Evolutionary conservation across 2,113 vertebrate species (phyloP).

Genomic region (Aspidoscelis tigris): DNA sequence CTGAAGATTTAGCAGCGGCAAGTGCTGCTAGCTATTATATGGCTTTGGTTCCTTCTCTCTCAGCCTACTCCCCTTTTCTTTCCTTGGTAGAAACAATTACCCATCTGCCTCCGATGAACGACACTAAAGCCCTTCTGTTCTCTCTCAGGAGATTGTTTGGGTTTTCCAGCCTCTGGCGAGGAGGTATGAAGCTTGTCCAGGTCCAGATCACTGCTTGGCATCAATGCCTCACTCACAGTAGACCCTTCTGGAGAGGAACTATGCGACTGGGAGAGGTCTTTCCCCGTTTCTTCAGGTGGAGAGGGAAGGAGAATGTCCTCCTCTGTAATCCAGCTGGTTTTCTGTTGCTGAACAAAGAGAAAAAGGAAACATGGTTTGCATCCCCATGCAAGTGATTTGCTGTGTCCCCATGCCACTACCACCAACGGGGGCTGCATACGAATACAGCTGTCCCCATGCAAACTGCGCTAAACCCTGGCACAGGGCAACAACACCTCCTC

Average conservation of each 20-base stretch:
- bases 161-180: conserved; percentile 31
- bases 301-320: conserved; percentile 28
- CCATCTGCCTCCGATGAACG: conserved; percentile 89
- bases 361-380: background rate
- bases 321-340: conserved; percentile 37
- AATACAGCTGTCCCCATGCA: too few relatives aligned
- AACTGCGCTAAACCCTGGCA: too few relatives aligned
- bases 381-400: too few relatives aligned
- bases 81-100: conserved; percentile 68
- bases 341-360: conserved; percentile 4
- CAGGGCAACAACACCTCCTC: too few relatives aligned
- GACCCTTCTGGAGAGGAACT: background rate
- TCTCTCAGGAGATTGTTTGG: conserved; percentile 50
- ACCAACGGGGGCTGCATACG: too few relatives aligned
- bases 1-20: background rate
- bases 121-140: conserved; percentile 79
- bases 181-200: conserved; percentile 11
- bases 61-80: background rate
- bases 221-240: background rate
- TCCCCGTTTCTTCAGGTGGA: background rate
- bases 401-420: too few relatives aligned
- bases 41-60: background rate
- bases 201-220: background rate
- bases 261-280: background rate
- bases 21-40: background rate